These are phyloP conservation scores for Lycaena phlaeas DNA, from an alignment of 2,888 invertebrate genomes.

Conservation along the genomic window DNA sequence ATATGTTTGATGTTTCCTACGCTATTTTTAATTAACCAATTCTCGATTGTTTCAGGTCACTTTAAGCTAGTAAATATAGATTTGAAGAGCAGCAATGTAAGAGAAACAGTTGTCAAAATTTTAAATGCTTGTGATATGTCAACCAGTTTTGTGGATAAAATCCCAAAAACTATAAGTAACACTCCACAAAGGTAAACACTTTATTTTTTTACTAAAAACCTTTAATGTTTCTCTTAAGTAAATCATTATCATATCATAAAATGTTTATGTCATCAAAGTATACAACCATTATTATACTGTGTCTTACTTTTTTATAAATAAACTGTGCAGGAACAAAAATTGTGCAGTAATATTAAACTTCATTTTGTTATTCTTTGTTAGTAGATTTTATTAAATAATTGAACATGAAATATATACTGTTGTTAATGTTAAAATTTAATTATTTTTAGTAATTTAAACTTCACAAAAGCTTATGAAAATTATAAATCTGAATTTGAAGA, in stretches of 20 bases:
- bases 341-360: not conserved
- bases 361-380: too few relatives aligned
- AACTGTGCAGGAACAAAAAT: too few relatives aligned
- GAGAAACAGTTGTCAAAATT: conserved; percentile 82
- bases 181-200: conserved; percentile 33
- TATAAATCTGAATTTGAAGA: conserved; percentile 50
- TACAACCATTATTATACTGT: too few relatives aligned
- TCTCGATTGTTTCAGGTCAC: conserved; percentile 65
- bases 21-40: not conserved
- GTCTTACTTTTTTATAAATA: too few relatives aligned
- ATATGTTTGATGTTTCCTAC: not conserved
- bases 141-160: conserved; percentile 88
- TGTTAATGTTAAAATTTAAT: not conserved
- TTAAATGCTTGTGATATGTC: conserved; percentile 87
- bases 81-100: conserved; percentile 78
- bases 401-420: too few relatives aligned
- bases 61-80: conserved; percentile 84
- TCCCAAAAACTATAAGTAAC: conserved; percentile 52
- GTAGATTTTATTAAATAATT: too few relatives aligned
- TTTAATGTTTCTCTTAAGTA: too few relatives aligned
- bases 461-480: conserved; percentile 42
- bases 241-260: too few relatives aligned
- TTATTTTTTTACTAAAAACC: too few relatives aligned
- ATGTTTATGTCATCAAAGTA: too few relatives aligned
- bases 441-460: conserved; percentile 28